phyloP scores from a whole-genome alignment of 2,113 vertebrate species.

The Nannobrachium achirus region DNA sequence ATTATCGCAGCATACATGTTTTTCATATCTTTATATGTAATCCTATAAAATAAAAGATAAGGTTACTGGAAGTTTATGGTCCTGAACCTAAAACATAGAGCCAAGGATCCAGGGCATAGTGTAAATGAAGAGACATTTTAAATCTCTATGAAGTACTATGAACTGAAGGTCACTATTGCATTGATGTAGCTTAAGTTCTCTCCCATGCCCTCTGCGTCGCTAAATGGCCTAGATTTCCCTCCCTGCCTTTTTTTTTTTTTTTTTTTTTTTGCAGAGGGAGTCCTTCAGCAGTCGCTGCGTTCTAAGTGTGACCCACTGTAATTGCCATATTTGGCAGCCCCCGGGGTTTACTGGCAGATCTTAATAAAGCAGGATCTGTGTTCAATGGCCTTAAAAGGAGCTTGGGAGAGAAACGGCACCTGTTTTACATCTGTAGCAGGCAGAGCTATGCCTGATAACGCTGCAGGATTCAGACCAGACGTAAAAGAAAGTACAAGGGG shows the following conservation, averaged over 20 bases:
- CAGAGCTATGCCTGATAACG: constrained; percentile 61
- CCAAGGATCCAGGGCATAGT: background rate
- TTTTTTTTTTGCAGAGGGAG: constrained; percentile 26
- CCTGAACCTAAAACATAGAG: background rate
- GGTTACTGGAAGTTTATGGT: background rate
- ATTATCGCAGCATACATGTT: no score
- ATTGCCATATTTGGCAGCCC: constrained; percentile 82
- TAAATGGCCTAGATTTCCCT: background rate
- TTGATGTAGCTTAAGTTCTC: background rate
- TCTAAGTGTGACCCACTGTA: constrained; percentile 54
- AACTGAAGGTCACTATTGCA: background rate
- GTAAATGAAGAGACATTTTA: background rate
- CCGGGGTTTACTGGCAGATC: constrained; percentile 70
- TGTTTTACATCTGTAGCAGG: constrained; percentile 74
- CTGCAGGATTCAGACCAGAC: constrained; percentile 23
- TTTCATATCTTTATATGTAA: background rate
- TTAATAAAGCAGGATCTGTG: constrained; percentile 77
- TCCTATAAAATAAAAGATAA: no score
- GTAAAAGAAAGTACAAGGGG: background rate
- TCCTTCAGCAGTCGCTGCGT: constrained; percentile 58
- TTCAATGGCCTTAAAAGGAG: constrained; percentile 82
- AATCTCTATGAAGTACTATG: background rate
- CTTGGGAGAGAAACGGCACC: constrained; percentile 71
- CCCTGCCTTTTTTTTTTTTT: background rate
- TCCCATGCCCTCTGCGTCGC: background rate